Base-by-base conservation (phyloP, 2,888 invertebrate species). In the Campaea margaritaria region DNA sequence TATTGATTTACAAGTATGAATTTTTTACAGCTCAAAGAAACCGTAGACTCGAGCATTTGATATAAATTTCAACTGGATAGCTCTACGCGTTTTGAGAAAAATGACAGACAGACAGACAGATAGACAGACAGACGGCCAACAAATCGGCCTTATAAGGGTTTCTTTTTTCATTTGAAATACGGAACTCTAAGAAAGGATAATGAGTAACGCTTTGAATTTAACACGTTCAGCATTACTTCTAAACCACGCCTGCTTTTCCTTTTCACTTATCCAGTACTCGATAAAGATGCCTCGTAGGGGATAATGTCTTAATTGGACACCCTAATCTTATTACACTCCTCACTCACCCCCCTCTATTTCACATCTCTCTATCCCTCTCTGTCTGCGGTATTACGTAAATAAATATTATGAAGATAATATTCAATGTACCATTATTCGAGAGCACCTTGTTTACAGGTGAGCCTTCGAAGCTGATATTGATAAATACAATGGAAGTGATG, bases 271-370 rank as follows among this genome's bases (percentile, higher is more conserved):
- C 66, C 62, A 14, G 9, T 43, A 52, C 50, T 58, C 56, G 38
- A 67, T 70, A 75, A 78, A 71, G 68, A 70, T 60, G 50, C 59
- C 53, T 62, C 51, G 69, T 54, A 70, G 68, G 66, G 67, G 65
- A 74, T 78, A 77, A 81, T 72, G 72, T 76, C 78, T 81, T 81
- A 51, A 57, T 57, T 57, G 39, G 52, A 61, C 68, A 68, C 59
- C 72, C 58, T 66, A 69, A 70, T 65, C 67, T 68, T 53, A 46
- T 62, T 55, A 52, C 56, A 21, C 43, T 28, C 16, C 56, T 51
- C 45, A 0, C 62, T 69, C 50, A 59, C 41, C 44, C 45, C 39
- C 31, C 14, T 28, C 11, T 28, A 5, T 15, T 16, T 4, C 12
- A 38, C 9, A 57, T 45, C 10, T 15, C 9, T 11, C 51, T 34